A percentile compares a stretch with the other conserved stretches of the same genome.
phyloP scores from a whole-genome alignment of 2,113 vertebrate genomes.

The Terrapene triunguis region DNA sequence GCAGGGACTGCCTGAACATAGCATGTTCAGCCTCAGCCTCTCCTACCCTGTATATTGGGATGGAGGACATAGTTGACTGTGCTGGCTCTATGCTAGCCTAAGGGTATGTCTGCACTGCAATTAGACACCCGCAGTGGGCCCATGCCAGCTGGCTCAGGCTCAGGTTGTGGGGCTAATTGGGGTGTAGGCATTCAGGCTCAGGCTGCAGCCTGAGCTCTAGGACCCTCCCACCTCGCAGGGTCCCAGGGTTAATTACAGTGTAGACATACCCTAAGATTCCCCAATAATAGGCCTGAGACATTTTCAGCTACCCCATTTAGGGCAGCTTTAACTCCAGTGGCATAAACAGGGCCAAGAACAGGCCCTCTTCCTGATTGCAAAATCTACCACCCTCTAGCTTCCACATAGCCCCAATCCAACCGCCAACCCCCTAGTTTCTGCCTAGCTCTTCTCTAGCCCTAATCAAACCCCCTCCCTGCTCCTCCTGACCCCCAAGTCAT shows the following conservation, averaged over 20 bases:
- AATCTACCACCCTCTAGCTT: neutral
- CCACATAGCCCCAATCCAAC: neutral
- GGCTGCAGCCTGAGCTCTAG: neutral
- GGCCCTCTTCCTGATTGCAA: neutral
- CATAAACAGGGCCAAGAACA: neutral
- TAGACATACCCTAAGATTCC: neutral
- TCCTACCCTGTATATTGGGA: neutral
- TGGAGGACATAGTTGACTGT: neutral
- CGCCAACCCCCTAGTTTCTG: too few species aligned
- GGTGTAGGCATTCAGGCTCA: neutral
- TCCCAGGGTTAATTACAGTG: neutral
- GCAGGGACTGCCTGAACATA: neutral
- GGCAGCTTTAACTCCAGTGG: neutral
- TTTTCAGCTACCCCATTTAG: neutral
- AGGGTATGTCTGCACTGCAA: neutral
- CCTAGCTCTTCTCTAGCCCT: too few species aligned
- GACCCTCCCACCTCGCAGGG: neutral
- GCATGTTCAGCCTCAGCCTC: neutral
- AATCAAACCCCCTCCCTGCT: too few species aligned
- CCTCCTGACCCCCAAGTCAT: too few species aligned
- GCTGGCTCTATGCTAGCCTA: neutral
- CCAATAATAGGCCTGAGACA: neutral
- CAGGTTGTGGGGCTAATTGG: neutral
- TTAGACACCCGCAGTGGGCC: neutral
- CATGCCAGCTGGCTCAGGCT: neutral